phyloP scores from a whole-genome alignment of 2,113 vertebrate species.

The Columba livia region DNA sequence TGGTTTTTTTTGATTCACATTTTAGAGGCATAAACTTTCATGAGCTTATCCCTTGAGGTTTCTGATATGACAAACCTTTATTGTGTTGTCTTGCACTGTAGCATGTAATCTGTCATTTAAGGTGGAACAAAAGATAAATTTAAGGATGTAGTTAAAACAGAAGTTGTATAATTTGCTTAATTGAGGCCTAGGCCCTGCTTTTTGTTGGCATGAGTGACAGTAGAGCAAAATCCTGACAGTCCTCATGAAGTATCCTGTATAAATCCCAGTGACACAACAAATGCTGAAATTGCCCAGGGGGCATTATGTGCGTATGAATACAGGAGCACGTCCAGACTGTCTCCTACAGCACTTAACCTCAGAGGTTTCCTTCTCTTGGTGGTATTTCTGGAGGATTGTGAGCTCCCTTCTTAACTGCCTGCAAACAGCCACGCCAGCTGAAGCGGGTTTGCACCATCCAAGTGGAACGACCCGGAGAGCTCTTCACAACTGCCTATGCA shows the following conservation, averaged over 20 bases:
- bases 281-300: background rate
- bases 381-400: background rate
- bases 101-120: background rate
- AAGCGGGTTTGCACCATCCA: rapidly evolving
- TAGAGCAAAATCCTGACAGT: background rate
- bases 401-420: background rate
- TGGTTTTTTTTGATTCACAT: background rate
- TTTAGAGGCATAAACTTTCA: background rate
- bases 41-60: background rate
- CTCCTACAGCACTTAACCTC: rapidly evolving
- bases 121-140: rapidly evolving
- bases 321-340: background rate
- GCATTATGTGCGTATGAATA: background rate
- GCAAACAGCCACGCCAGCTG: background rate
- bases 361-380: background rate
- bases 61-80: background rate
- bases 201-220: background rate
- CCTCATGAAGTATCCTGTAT: rapidly evolving
- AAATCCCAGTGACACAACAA: background rate
- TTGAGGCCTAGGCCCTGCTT: background rate
- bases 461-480: background rate
- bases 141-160: background rate
- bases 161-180: background rate
- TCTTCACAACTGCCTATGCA: rapidly evolving
- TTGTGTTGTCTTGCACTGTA: background rate